Conservation (phyloP, 2,797 vertebrate species). For the Iguana delicatissima region DNA sequence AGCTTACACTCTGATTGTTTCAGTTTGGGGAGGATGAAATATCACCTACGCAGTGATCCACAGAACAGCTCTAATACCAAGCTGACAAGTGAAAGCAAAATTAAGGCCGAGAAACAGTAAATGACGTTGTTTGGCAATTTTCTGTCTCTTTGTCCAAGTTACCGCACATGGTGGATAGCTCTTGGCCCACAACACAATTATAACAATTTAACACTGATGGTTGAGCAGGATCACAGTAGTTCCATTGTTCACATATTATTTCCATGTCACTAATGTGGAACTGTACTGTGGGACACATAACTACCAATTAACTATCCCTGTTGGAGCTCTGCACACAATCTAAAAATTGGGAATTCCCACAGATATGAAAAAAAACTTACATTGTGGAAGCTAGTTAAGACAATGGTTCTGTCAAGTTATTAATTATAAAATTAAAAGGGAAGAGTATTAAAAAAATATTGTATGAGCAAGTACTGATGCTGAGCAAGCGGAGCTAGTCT, state of each 20-base stretch:
- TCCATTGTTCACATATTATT: constrained; percentile 57
- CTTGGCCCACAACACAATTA: constrained; percentile 70
- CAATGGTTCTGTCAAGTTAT: background rate
- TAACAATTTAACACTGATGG: constrained; percentile 61
- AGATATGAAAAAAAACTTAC: constrained; percentile 18
- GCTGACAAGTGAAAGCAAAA: constrained; percentile 65
- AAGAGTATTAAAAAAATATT: background rate
- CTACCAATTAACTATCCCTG: constrained; percentile 39
- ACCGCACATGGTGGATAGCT: constrained; percentile 58
- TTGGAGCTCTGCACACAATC: constrained; percentile 42
- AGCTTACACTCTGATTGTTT: constrained; percentile 49
- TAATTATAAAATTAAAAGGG: background rate
- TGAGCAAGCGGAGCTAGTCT: fast-evolving
- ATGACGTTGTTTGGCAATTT: constrained; percentile 53
- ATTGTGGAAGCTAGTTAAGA: constrained; percentile 8
- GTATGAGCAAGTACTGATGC: constrained; percentile 1
- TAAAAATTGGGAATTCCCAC: constrained; percentile 48
- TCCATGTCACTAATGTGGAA: constrained; percentile 63
- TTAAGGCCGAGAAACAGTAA: constrained; percentile 42
- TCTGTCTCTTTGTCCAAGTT: constrained; percentile 66
- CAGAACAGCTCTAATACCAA: constrained; percentile 39
- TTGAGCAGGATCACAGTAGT: constrained; percentile 68
- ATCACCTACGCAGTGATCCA: constrained; percentile 51
- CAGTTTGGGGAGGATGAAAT: background rate
- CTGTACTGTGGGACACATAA: background rate